Percentiles rank a stretch among this genome's conserved stretches.
These are phyloP conservation scores for Sardinella longiceps DNA, from an alignment of 2,797 vertebrate genomes.

Conservation along the genomic window DNA sequence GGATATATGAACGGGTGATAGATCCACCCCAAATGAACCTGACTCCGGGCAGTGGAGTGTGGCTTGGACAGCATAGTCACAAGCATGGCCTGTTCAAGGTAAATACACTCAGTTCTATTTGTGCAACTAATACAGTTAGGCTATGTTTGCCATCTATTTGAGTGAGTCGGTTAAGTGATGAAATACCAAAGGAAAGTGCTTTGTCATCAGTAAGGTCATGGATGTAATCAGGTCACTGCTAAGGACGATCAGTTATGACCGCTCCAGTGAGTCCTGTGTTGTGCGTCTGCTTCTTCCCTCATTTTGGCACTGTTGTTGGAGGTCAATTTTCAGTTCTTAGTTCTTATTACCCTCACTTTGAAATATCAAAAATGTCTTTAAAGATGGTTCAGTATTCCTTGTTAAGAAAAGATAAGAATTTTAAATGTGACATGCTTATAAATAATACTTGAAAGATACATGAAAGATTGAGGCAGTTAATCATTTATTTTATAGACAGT, in stretches of 20 bases:
- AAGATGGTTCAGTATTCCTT: not conserved
- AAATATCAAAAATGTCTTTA: not conserved
- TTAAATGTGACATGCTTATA: not conserved
- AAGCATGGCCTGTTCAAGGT: conserved; percentile 97
- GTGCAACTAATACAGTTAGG: not conserved
- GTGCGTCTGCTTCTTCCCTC: too few species aligned
- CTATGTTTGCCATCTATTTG: not conserved
- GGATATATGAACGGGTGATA: conserved; percentile 94
- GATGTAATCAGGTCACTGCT: not conserved
- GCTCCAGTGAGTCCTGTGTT: not conserved
- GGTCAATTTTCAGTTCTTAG: not conserved
- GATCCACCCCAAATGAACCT: conserved; percentile 89
- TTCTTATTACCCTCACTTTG: not conserved
- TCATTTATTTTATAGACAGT: not conserved
- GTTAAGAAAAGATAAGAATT: not conserved
- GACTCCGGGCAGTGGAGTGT: conserved; percentile 85
- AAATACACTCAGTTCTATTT: conserved; percentile 58
- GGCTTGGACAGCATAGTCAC: conserved; percentile 94
- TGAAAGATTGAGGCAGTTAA: not conserved
- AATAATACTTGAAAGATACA: not conserved
- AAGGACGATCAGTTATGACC: not conserved
- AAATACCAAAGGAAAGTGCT: not conserved
- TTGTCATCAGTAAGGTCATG: not conserved
- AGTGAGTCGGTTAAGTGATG: not conserved
- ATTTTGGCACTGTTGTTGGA: not conserved